These are phyloP conservation scores for Boulengeromyrus knoepffleri DNA, from an alignment of 2,113 vertebrate species.

Conservation along the genomic window DNA sequence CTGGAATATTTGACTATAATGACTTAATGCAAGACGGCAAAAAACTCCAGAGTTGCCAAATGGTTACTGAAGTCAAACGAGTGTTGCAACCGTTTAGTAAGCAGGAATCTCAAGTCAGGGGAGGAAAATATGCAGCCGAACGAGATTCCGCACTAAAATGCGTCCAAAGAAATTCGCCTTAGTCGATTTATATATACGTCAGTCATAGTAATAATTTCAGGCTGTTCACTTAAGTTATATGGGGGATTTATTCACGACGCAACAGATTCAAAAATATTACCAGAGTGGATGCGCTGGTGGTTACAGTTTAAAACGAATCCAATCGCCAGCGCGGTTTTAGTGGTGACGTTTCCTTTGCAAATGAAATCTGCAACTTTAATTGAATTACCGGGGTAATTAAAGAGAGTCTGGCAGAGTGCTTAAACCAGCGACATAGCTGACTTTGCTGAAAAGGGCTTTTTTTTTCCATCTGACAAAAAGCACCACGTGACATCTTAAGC, in stretches of 20 bases:
- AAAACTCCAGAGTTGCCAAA: not conserved
- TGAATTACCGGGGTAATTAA: not conserved
- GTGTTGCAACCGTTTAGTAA: slow-evolving; percentile 1
- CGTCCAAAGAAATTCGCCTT: not conserved
- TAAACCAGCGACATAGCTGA: not conserved
- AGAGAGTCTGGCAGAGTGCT: not conserved
- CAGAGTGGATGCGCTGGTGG: not conserved
- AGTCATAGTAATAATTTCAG: not conserved
- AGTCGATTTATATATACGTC: not conserved
- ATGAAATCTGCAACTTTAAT: not conserved
- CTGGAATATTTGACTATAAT: not conserved
- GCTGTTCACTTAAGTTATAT: not conserved
- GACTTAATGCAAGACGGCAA: not conserved
- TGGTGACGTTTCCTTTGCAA: not conserved
- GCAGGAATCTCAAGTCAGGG: not conserved
- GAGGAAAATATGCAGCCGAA: not conserved
- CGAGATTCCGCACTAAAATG: not conserved
- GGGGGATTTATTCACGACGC: not conserved
- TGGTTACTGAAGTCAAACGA: not conserved
- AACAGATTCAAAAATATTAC: not conserved
- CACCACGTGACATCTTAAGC: not conserved
- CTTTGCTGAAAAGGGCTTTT: not conserved
- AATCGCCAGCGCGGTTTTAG: not conserved
- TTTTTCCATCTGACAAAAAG: not conserved
- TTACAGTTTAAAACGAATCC: not conserved